Percentiles rank a stretch among this genome's conserved stretches.
Conservation (phyloP, 2,797 vertebrate species). For the Setipinna tenuifilis region DNA sequence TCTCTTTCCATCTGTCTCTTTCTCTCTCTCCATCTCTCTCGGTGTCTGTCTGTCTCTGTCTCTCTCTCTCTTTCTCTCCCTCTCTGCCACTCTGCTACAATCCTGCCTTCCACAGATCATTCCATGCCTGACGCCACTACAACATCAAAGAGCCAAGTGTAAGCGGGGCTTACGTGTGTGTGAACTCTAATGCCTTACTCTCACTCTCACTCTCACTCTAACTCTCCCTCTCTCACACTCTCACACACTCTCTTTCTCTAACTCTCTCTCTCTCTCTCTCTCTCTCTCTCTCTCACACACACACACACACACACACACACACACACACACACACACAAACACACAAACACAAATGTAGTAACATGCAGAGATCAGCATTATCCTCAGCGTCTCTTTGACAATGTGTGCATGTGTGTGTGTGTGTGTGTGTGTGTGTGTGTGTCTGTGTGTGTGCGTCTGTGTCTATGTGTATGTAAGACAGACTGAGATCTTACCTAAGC, state of each 20-base stretch:
- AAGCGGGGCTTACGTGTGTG: slow-evolving; percentile 39
- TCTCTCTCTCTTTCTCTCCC: background rate
- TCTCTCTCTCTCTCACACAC: background rate
- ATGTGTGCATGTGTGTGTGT: slow-evolving; percentile 19
- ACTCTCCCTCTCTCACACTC: background rate
- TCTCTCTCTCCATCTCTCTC: background rate
- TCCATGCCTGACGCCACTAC: slow-evolving; percentile 19
- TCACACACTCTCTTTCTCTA: slow-evolving; percentile 21
- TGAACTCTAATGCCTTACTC: slow-evolving; percentile 16
- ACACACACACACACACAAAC: background rate
- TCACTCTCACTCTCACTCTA: too few relatives aligned
- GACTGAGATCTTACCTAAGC: slow-evolving; percentile 50
- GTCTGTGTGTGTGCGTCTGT: slow-evolving; percentile 28
- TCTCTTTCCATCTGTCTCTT: background rate
- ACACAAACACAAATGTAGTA: background rate
- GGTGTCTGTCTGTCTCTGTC: slow-evolving; percentile 11
- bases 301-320: slow-evolving; percentile 13
- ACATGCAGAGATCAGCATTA: background rate
- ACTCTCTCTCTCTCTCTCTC: too few relatives aligned
- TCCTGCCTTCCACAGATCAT: background rate
- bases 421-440: slow-evolving; percentile 27
- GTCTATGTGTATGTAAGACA: slow-evolving; percentile 41
- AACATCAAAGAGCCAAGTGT: slow-evolving; percentile 60
- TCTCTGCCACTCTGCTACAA: background rate
- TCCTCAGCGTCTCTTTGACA: slow-evolving; percentile 59